These are phyloP conservation scores for Poecilobothrus nobilitatus DNA, from an alignment of 2,888 invertebrate genomes.

Conservation along the genomic window DNA sequence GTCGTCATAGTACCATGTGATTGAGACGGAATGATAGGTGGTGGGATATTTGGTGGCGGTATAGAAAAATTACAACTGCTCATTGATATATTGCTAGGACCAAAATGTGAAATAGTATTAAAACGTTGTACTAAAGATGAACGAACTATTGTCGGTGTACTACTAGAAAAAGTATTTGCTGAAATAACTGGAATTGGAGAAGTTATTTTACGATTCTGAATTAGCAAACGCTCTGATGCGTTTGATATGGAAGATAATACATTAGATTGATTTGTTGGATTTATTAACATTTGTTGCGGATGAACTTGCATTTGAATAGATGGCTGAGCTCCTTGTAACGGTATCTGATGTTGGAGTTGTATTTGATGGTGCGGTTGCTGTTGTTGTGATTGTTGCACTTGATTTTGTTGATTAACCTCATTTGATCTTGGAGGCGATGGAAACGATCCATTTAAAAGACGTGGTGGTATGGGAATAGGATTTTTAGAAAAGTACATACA, in stretches of 20 bases:
- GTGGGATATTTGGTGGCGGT: slow-evolving; percentile 3
- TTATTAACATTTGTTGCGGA: neutral
- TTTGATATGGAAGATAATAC: neutral
- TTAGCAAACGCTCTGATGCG: neutral
- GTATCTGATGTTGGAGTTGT: slow-evolving; percentile 26
- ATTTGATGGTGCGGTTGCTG: neutral
- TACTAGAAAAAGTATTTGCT: neutral
- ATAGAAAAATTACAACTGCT: slow-evolving; percentile 10
- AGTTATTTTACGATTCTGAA: neutral
- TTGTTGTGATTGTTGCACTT: neutral
- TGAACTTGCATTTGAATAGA: neutral
- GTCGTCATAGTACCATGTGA: neutral
- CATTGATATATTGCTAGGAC: neutral
- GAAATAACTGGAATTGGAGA: neutral
- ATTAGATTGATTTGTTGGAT: neutral
- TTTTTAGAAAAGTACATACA: slow-evolving; percentile 35
- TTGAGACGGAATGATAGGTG: neutral
- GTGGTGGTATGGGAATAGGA: slow-evolving; percentile 32
- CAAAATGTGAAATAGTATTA: neutral
- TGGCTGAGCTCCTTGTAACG: slow-evolving; percentile 12
- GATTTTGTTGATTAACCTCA: neutral
- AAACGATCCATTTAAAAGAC: slow-evolving; percentile 26
- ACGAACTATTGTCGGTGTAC: neutral
- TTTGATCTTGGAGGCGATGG: neutral
- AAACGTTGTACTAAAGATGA: neutral